Conservation (phyloP, 2,888 invertebrate species). For the Limenitis camilla region DNA sequence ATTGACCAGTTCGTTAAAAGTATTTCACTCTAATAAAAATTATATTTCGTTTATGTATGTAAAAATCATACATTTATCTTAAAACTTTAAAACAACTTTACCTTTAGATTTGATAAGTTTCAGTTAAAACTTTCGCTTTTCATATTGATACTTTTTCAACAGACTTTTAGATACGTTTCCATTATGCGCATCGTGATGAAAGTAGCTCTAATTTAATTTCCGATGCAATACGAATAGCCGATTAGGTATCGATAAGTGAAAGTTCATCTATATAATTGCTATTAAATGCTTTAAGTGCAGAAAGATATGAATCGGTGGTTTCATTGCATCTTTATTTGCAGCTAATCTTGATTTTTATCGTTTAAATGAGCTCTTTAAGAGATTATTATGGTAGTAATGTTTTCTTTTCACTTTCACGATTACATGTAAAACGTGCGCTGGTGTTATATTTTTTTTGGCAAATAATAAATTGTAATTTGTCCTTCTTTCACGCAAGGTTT, state of each 20-base stretch:
- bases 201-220: constrained; percentile 12
- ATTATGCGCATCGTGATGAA: constrained; percentile 1
- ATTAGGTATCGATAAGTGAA: constrained; percentile 4
- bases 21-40: no score
- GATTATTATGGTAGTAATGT: no score
- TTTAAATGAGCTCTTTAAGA: no score
- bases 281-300: background rate
- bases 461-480: no score
- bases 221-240: constrained; percentile 3
- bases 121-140: no score
- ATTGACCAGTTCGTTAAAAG: background rate
- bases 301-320: background rate
- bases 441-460: no score
- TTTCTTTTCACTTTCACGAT: no score
- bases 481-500: no score
- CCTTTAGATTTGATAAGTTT: no score
- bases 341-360: background rate
- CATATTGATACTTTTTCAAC: no score
- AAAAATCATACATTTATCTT: background rate
- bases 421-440: no score
- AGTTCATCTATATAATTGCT: constrained; percentile 3
- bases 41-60: background rate
- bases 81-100: background rate
- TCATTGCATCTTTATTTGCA: background rate
- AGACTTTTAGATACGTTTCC: background rate